These are phyloP conservation scores for Sitta europaea DNA, from an alignment of 2,113 vertebrate genomes.

Conservation along the genomic window DNA sequence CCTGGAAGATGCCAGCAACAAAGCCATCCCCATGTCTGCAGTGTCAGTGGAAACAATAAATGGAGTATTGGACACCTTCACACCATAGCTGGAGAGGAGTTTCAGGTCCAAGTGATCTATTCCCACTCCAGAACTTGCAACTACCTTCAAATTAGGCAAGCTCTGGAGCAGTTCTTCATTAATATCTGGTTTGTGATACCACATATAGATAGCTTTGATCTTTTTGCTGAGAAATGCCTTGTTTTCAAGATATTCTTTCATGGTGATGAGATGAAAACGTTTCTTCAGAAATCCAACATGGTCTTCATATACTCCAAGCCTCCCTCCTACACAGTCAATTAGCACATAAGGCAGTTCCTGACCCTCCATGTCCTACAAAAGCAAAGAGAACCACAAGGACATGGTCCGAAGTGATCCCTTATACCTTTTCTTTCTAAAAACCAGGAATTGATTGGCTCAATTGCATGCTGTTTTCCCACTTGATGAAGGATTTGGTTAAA, in stretches of 20 bases:
- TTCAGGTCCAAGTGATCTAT: slow-evolving; percentile 79
- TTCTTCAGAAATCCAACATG: slow-evolving; percentile 68
- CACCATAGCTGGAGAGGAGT: slow-evolving; percentile 68
- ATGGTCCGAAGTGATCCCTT: background rate
- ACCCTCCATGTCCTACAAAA: slow-evolving; percentile 60
- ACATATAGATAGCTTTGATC: slow-evolving; percentile 74
- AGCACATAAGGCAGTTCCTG: slow-evolving; percentile 63
- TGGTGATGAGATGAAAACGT: slow-evolving; percentile 68
- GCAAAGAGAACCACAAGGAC: background rate
- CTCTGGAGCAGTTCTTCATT: slow-evolving; percentile 61
- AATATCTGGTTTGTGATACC: slow-evolving; percentile 39
- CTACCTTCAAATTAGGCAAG: slow-evolving; percentile 75
- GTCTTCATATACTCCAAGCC: slow-evolving; percentile 44
- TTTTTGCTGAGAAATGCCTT: slow-evolving; percentile 51
- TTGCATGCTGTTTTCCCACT: background rate
- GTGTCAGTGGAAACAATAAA: slow-evolving; percentile 72
- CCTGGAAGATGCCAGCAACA: slow-evolving; percentile 79
- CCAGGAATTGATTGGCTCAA: background rate
- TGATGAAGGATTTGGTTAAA: background rate
- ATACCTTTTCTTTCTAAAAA: background rate
- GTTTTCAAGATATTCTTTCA: slow-evolving; percentile 70
- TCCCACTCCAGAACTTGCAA: slow-evolving; percentile 75
- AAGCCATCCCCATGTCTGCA: slow-evolving; percentile 78
- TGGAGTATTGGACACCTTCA: slow-evolving; percentile 78
- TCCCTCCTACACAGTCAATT: slow-evolving; percentile 46